phyloP scores from a whole-genome alignment of 2,113 vertebrate genomes.

The Cyprinodon tularosa region DNA sequence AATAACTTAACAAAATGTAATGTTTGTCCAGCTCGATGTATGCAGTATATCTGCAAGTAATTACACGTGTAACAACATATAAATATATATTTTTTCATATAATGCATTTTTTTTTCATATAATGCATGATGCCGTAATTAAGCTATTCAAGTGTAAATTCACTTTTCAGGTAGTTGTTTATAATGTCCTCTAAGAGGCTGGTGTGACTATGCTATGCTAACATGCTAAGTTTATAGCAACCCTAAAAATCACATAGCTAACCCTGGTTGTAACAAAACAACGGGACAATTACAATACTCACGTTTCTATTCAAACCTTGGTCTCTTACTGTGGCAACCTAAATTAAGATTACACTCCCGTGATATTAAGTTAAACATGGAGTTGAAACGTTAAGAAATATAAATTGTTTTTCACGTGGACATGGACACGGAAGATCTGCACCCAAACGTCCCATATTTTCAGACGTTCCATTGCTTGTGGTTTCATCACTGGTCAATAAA shows the following conservation, averaged over 20 bases:
- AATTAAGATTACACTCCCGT: too few species aligned
- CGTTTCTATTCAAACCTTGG: not conserved
- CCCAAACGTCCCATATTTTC: slow-evolving; percentile 20
- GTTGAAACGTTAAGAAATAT: slow-evolving; percentile 6
- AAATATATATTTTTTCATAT: too few species aligned
- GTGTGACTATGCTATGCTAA: not conserved
- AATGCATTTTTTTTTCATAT: not conserved
- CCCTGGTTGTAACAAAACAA: too few species aligned
- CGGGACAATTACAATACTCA: slow-evolving; percentile 6
- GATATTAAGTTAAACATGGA: rapidly evolving
- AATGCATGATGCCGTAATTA: not conserved
- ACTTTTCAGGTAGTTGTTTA: not conserved
- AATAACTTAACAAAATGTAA: too few species aligned
- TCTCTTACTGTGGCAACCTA: not conserved
- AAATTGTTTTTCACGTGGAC: slow-evolving; percentile 38
- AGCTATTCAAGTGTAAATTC: not conserved
- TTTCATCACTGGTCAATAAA: not conserved
- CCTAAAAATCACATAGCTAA: not conserved
- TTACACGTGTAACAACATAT: too few species aligned
- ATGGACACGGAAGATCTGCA: not conserved
- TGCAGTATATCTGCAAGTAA: too few species aligned
- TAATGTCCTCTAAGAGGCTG: not conserved
- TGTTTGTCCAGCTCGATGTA: too few species aligned
- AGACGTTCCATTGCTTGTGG: slow-evolving; percentile 34
- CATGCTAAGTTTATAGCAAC: not conserved